phyloP scores from a whole-genome alignment of 2,888 invertebrate species.

The Meiosimyza platycephala region DNA sequence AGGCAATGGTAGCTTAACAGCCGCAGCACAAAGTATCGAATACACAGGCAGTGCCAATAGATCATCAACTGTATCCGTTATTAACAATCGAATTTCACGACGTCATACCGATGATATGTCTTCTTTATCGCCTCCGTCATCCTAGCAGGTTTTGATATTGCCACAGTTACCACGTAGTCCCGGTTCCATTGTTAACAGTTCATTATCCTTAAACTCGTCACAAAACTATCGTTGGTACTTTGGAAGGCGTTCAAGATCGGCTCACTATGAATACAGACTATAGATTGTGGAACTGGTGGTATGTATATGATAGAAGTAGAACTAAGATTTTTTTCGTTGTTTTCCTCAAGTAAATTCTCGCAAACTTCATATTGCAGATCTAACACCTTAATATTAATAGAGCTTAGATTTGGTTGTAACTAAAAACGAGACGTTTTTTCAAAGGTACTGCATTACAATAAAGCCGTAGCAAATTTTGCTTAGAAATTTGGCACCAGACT shows the following conservation, averaged over 20 bases:
- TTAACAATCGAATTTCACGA: slow-evolving; percentile 54
- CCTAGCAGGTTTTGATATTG: slow-evolving; percentile 63
- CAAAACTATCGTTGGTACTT: slow-evolving; percentile 64
- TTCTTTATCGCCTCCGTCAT: slow-evolving; percentile 52
- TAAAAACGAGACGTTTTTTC: too few relatives aligned
- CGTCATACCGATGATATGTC: slow-evolving; percentile 56
- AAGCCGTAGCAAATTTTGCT: too few relatives aligned
- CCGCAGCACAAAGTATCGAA: slow-evolving; percentile 39
- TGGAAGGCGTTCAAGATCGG: slow-evolving; percentile 65
- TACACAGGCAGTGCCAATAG: slow-evolving; percentile 40
- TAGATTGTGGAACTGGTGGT: slow-evolving; percentile 46
- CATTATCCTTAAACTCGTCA: slow-evolving; percentile 44
- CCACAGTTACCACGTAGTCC: slow-evolving; percentile 61
- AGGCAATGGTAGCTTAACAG: slow-evolving; percentile 41
- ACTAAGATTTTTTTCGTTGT: too few relatives aligned
- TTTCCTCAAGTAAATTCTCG: too few relatives aligned
- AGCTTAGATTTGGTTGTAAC: too few relatives aligned
- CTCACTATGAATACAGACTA: slow-evolving; percentile 65
- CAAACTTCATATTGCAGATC: too few relatives aligned
- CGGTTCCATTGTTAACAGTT: slow-evolving; percentile 55
- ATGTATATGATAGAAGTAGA: neutral
- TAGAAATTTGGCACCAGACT: too few relatives aligned
- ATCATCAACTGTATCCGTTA: slow-evolving; percentile 43
- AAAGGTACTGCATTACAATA: too few relatives aligned
- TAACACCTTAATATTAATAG: too few relatives aligned